Evolutionary conservation across 1,140 invertebrate species (phyloP), one percentile per base, ranked within the genome.

Genomic region (Drosophila orosa): DNA sequence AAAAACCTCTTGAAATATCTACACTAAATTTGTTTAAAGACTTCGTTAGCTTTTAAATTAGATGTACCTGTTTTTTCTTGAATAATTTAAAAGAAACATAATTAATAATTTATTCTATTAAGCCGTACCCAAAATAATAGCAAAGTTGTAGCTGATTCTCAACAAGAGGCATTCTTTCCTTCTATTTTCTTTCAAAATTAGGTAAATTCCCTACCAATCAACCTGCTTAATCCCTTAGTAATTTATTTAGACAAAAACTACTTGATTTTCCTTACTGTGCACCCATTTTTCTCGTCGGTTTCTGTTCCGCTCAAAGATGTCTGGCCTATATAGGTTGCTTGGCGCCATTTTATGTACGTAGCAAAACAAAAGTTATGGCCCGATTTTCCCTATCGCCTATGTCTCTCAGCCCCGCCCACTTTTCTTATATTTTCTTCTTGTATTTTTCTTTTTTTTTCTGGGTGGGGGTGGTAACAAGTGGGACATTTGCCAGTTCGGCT

Each of bases 281-380:
- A 68, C 12, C n/a, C 35, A 52, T 68, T 47, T 52, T 66, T 68
- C 65, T 68, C 60, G 27, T 65, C 19, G 27, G 33, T 37, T 73
- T 73, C 52, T 48, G 57, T 72, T 68, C 40, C 47, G 35, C 56
- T 71, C 22, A 62, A 71, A 67, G 75, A 67, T 82, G 83, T 86
- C 82, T 86, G 82, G 82, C 82, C 83, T 86, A 89, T 86, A 86
- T 86, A 87, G 83, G 83, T 86, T 87, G 83, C 83, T 87, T 86
- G 83, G 83, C 83, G 83, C 83, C 83, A 86, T 86, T 86, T 86
- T 86, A 86, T 86, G 83, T 87, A 86, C 83, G 83, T 87, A 82
- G 83, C 83, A 86, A 86, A 86, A 86, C 83, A 86, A 86, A 86
- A 86, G 83, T 86, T 86, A 86, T 86, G 83, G 83, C 83, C 79